Conservation (phyloP, 2,888 invertebrate species). For the Melitaea athalia region DNA sequence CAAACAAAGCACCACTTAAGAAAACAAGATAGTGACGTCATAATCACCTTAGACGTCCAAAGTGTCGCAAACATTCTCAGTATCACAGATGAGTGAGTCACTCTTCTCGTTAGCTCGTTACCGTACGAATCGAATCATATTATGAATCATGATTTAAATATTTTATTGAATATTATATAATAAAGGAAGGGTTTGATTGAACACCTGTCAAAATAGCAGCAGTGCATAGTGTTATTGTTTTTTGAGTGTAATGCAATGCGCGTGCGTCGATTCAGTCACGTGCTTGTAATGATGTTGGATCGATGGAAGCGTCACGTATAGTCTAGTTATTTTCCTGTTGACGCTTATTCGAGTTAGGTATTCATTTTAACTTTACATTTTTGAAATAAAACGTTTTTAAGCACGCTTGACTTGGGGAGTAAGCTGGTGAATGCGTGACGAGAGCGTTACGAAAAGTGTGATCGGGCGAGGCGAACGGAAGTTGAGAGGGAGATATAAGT, state of each 20-base stretch:
- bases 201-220: slow-evolving; percentile 1
- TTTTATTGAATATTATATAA: slow-evolving; percentile 5
- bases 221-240: slow-evolving; percentile 12
- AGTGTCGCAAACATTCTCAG: background rate
- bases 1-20: background rate
- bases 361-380: no score
- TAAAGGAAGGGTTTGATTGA: background rate
- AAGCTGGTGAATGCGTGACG: no score
- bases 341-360: background rate
- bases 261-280: background rate
- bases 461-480: no score
- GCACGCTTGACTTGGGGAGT: no score
- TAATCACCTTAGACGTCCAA: background rate
- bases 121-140: background rate
- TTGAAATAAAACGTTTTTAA: no score
- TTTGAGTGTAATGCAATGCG: background rate
- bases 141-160: background rate
- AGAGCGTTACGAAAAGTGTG: no score
- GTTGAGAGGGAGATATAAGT: no score
- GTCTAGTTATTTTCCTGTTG: slow-evolving; percentile 6
- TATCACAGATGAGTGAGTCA: slow-evolving; percentile 3
- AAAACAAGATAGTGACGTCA: background rate
- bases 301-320: background rate
- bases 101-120: background rate
- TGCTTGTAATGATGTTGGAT: background rate